Conservation (phyloP, 1,140 invertebrate species). For the Condylostylus longicornis region DNA sequence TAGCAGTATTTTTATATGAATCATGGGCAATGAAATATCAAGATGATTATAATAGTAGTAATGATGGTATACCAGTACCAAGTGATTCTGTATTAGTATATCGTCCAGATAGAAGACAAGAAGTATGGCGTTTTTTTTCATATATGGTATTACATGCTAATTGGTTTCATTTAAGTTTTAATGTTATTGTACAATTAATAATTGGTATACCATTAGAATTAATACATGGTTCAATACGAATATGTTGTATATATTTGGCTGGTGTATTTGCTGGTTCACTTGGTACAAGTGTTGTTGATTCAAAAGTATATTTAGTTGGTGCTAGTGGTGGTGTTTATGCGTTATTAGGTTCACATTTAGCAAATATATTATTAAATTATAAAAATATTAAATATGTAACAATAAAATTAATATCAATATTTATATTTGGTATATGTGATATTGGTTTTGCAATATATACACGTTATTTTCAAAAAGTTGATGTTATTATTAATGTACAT, state of each 20-base stretch:
- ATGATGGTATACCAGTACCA: conserved; percentile 78
- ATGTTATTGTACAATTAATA: conserved; percentile 77
- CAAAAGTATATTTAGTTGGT: conserved; percentile 82
- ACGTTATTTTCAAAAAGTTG: conserved; percentile 68
- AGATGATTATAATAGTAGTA: too few species aligned
- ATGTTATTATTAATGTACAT: too few species aligned
- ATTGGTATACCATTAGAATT: conserved; percentile 87
- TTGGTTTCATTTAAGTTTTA: conserved; percentile 91
- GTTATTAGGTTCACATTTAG: conserved; percentile 79
- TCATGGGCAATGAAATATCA: too few species aligned
- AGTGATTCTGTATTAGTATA: conserved; percentile 86
- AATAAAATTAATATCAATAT: conserved; percentile 70
- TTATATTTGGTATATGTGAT: conserved; percentile 83
- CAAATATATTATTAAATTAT: conserved; percentile 87
- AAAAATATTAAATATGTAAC: conserved; percentile 91
- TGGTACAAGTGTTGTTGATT: conserved; percentile 83
- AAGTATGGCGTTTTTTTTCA: conserved; percentile 86
- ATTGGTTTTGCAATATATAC: conserved; percentile 87
- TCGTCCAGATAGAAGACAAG: conserved; percentile 73
- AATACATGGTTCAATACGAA: conserved; percentile 80
- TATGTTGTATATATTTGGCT: conserved; percentile 80
- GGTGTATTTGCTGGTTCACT: conserved; percentile 85
- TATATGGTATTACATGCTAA: conserved; percentile 92
- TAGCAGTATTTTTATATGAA: too few species aligned
- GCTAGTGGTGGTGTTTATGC: conserved; percentile 91